phyloP scores from a whole-genome alignment of 2,113 vertebrate species.

The Oostethus manadensis region DNA sequence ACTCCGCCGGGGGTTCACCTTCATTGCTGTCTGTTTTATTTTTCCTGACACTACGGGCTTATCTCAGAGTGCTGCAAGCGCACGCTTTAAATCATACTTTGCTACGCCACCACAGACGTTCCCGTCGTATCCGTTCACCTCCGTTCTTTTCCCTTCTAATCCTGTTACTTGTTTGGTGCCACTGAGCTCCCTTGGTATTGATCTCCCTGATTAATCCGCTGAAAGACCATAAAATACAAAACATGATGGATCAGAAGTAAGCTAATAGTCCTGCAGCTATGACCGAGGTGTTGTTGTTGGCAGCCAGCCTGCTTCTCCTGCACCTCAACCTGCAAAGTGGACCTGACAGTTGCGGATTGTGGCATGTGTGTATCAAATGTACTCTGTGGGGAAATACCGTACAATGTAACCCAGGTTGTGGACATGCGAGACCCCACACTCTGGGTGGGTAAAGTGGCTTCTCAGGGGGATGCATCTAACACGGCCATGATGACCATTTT shows the following conservation, averaged over 20 bases:
- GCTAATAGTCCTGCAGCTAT: conserved; percentile 13
- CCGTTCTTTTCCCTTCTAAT: neutral
- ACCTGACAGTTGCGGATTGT: conserved; percentile 38
- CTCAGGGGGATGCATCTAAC: neutral
- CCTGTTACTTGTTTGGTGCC: conserved; percentile 1
- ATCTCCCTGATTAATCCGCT: conserved; percentile 27
- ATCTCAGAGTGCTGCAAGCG: neutral
- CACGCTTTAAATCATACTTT: too few species aligned
- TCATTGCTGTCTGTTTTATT: neutral
- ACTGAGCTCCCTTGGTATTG: conserved; percentile 4
- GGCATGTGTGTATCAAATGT: conserved; percentile 20
- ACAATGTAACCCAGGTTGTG: conserved; percentile 1
- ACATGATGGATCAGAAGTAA: conserved; percentile 26
- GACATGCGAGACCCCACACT: neutral
- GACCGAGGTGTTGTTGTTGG: conserved; percentile 37
- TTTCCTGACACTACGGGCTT: neutral
- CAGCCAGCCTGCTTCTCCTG: conserved; percentile 9
- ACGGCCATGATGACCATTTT: neutral
- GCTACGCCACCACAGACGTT: too few species aligned
- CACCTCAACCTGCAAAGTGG: conserved; percentile 42
- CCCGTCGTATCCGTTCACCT: neutral
- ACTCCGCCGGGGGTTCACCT: neutral
- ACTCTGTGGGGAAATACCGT: conserved; percentile 11
- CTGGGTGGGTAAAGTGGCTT: neutral
- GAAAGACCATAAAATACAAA: conserved; percentile 28